These are phyloP conservation scores for Tuta absoluta DNA, from an alignment of 2,888 invertebrate genomes.

Conservation along the genomic window DNA sequence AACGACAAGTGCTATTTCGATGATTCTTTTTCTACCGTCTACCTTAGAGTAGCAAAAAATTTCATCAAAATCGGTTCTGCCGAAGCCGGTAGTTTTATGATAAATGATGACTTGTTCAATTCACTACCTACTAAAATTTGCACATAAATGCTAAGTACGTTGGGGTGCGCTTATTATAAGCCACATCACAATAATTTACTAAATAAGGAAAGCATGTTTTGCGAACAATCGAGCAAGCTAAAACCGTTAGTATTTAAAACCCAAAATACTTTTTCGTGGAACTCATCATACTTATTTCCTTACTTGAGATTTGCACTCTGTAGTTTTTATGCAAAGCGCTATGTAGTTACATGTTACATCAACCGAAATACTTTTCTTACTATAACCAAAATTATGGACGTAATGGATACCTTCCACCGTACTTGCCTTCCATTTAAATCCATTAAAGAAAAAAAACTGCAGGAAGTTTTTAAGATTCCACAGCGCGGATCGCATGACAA, in stretches of 20 bases:
- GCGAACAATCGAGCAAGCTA: not conserved
- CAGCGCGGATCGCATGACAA: conserved; percentile 7
- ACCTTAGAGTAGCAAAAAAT: no score
- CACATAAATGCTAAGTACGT: no score
- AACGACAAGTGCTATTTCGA: no score
- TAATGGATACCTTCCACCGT: conserved; percentile 17
- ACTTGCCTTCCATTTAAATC: conserved; percentile 12
- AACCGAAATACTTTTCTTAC: not conserved
- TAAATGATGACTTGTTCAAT: no score
- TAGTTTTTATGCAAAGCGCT: not conserved
- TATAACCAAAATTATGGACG: conserved; percentile 14
- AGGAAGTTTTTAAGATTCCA: conserved; percentile 18
- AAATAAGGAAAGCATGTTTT: not conserved
- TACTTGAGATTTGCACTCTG: conserved; percentile 10
- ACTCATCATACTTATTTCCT: conserved; percentile 23
- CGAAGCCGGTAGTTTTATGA: no score
- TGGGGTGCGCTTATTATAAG: no score
- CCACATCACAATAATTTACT: not conserved
- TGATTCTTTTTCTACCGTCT: no score
- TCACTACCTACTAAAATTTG: no score
- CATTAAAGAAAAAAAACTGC: conserved; percentile 5
- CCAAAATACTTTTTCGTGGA: conserved; percentile 17
- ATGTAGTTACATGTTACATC: not conserved
- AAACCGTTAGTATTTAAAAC: conserved; percentile 13
- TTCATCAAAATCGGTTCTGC: no score